Conservation (phyloP, 2,888 invertebrate genomes). For the Eucera pruinosa region DNA sequence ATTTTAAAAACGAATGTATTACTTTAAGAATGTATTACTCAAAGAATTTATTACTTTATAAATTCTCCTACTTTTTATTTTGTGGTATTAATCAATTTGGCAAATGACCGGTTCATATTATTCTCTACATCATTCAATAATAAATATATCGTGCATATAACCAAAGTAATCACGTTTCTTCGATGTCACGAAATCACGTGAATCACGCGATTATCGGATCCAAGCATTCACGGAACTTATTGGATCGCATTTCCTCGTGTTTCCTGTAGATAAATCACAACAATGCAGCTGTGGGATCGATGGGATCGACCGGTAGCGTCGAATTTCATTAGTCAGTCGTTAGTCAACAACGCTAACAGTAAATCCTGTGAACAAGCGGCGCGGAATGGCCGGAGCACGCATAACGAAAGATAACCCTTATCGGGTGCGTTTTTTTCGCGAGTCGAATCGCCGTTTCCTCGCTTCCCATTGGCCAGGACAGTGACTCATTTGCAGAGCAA, state of each 20-base stretch:
- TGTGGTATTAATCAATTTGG: too few species aligned
- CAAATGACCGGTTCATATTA: too few species aligned
- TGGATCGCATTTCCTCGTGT: conserved; percentile 36
- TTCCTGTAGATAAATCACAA: conserved; percentile 48
- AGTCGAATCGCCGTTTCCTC: conserved; percentile 62
- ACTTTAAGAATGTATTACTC: too few species aligned
- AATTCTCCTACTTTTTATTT: too few species aligned
- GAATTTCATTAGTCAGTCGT: conserved; percentile 74
- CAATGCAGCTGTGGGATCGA: conserved; percentile 9
- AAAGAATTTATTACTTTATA: too few species aligned
- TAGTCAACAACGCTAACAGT: conserved; percentile 58
- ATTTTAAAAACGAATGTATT: too few species aligned
- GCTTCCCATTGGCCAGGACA: conserved; percentile 51
- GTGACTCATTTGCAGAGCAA: conserved; percentile 74
- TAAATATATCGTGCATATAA: neutral
- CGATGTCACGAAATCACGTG: conserved; percentile 5
- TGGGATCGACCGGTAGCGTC: conserved; percentile 64
- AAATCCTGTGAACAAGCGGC: conserved; percentile 56
- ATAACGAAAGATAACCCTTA: conserved; percentile 69
- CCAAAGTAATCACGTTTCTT: neutral
- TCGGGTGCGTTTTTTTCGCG: conserved; percentile 56
- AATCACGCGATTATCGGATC: conserved; percentile 43
- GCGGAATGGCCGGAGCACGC: conserved; percentile 28
- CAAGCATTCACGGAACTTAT: conserved; percentile 52
- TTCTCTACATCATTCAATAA: too few species aligned